Evolutionary conservation across 1,140 invertebrate species (phyloP).

Genomic region (Leguminivora glycinivorella): DNA sequence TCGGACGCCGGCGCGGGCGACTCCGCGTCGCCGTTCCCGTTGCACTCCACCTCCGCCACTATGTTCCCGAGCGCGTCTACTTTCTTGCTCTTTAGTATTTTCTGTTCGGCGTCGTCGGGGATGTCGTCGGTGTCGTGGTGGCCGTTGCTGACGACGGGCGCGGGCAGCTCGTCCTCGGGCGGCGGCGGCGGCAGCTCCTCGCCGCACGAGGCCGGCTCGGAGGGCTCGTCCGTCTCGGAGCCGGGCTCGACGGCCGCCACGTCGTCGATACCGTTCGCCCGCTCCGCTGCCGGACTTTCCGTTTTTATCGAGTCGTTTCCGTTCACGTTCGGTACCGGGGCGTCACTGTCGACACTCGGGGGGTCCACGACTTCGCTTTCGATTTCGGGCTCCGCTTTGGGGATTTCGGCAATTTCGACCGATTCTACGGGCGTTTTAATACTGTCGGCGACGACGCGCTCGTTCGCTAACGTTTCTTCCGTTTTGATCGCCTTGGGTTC

Average conservation of each 20-base stretch:
- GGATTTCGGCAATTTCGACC: slow-evolving; percentile 9
- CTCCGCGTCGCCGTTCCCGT: slow-evolving; percentile 38
- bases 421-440: slow-evolving; percentile 21
- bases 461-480: not conserved
- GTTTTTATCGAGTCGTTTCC: not conserved
- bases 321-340: not conserved
- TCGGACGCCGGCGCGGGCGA: slow-evolving; percentile 33
- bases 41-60: slow-evolving; percentile 39
- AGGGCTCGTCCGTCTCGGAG: not conserved
- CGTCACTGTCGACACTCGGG: not conserved
- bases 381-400: slow-evolving; percentile 22
- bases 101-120: slow-evolving; percentile 30
- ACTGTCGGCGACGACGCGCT: not conserved
- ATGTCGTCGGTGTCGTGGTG: too few relatives aligned
- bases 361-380: not conserved
- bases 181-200: slow-evolving; percentile 42
- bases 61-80: slow-evolving; percentile 35
- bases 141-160: too few relatives aligned
- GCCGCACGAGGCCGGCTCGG: slow-evolving; percentile 33
- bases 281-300: not conserved
- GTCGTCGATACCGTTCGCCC: not conserved
- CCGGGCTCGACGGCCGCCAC: not conserved
- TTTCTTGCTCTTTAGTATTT: slow-evolving; percentile 34
- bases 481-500: not conserved
- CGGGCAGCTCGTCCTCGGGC: slow-evolving; percentile 30